Evolutionary conservation across 2,888 invertebrate species (phyloP), one percentile per base, ranked within the genome.

Genomic region (Rotaria sp.): DNA sequence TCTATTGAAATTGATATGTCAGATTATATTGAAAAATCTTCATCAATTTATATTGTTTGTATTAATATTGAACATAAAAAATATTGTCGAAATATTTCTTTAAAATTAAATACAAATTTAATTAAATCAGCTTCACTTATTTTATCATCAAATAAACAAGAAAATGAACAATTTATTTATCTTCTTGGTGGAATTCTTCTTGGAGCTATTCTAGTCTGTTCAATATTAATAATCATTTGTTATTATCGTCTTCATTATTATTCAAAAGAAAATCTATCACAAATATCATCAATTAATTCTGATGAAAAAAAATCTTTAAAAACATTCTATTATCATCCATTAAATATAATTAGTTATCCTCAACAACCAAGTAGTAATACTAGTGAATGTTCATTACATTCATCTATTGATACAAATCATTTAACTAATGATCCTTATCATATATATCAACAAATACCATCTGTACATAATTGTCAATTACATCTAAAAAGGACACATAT

Each of bases 321-420:
- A 45, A 41, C 80, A 21, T 45, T 80, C 26, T 80, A 80, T 80
- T 80, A 80, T n/a, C 80, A 45, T 80, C 80, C 80, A 80, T 80
- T 80, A 45, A 67, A 67, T 67, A 15, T 67, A 8, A 67, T 67
- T 21, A 67, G 67, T 67, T 45, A 80, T 45, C 80, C 80, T 13
- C 80, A 80, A 80, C 80, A 45, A 26, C 80, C 45, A 80, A 80
- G 80, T 45, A 45, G 24, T n/a, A 45, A 45, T 45, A 80, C 80
- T 45, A 80, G 80, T 80, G 80, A 80, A 80, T 80, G 80, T n/a
- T 80, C 80, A 80, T 80, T 80, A 45, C 80, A 80, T n/a, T 80
- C 45, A 80, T 80, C 45, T 13, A 80, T 21, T n/a, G 80, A 80
- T 80, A 67, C 35, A 41, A 80, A 26, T 80, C 41, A 80, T 80